Evolutionary conservation across 2,797 vertebrate genomes (phyloP), one percentile per base, ranked within the genome.

Genomic region (Danio albolineatus): DNA sequence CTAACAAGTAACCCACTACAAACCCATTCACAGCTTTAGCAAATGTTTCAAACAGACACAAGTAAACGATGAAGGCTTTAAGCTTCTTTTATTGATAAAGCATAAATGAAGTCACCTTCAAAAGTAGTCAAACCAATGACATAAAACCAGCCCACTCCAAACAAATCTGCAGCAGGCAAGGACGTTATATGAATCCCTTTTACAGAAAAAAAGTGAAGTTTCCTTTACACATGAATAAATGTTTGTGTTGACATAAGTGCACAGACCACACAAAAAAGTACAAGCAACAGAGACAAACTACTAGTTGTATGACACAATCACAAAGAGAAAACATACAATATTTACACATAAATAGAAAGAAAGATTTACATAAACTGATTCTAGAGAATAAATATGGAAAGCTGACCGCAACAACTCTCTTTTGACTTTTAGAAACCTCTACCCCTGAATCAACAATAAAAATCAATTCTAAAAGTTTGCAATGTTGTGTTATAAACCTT

Each of bases 341-440:
- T 88, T 82, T 85, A 85, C 80, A 92, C 84, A 92, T 91, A 91
- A 91, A 93, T 89, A 91, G 39, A 69, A 64, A 19, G 8, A 64
- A 71, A 7, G 51, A 77, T 78, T 80, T 54, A 72, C 65, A 87
- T 28, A 57, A 44, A 82, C 73, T 62, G 79, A 84, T 87, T 53
- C 28, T 77, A 13, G 71, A 84, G 83, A 90, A 93, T 91, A 91
- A 92, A 93, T 92, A 93, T 76, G 60, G 69, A 87, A 78, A 79
- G 10, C 43, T 73, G 60, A 28, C 21, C 10, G 73, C 82, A 83
- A 51, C 62, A 76, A 83, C 80, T 82, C 64, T 83, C 83, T 78
- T 84, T 61, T 59, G 71, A 85, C 70, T 12, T 77, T 74, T 85
- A 2, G 81, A 72, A 73, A 83, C 66, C 78, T 8, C 38, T n/a